Conservation (phyloP, 1,140 invertebrate genomes). For the Bombus ignitus region DNA sequence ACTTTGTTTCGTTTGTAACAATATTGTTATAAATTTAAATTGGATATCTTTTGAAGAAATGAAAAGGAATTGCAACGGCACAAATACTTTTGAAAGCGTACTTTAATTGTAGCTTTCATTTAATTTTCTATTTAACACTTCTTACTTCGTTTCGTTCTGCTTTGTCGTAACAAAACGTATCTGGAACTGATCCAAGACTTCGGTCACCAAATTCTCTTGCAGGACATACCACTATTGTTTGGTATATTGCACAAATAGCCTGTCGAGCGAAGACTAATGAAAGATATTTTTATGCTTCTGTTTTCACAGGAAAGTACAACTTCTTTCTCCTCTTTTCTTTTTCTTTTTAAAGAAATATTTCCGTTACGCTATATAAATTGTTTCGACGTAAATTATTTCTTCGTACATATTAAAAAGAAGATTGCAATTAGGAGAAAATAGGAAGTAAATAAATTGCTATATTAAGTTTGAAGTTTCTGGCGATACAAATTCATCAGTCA, state of each 20-base stretch:
- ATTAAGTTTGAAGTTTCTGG: neutral
- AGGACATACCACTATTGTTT: neutral
- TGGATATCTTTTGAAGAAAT: neutral
- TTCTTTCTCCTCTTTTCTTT: neutral
- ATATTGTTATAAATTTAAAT: too few relatives aligned
- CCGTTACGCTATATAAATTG: neutral
- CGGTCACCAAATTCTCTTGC: slow-evolving; percentile 23
- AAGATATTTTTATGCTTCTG: neutral
- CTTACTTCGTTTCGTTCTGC: neutral
- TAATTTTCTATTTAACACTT: neutral
- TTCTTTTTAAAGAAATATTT: neutral
- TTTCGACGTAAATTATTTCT: too few relatives aligned
- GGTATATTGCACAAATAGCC: neutral
- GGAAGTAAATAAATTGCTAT: neutral
- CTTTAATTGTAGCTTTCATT: neutral
- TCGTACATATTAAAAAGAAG: neutral
- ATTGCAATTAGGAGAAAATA: neutral
- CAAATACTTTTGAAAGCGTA: too few relatives aligned
- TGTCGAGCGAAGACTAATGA: neutral
- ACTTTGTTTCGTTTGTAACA: too few relatives aligned
- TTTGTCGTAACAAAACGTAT: neutral
- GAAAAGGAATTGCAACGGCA: neutral
- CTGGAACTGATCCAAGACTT: slow-evolving; percentile 28
- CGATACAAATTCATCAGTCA: neutral
- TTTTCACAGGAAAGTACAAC: too few relatives aligned